These are phyloP conservation scores for Chrysomela aeneicollis DNA, from an alignment of 2,888 invertebrate species.

Conservation along the genomic window DNA sequence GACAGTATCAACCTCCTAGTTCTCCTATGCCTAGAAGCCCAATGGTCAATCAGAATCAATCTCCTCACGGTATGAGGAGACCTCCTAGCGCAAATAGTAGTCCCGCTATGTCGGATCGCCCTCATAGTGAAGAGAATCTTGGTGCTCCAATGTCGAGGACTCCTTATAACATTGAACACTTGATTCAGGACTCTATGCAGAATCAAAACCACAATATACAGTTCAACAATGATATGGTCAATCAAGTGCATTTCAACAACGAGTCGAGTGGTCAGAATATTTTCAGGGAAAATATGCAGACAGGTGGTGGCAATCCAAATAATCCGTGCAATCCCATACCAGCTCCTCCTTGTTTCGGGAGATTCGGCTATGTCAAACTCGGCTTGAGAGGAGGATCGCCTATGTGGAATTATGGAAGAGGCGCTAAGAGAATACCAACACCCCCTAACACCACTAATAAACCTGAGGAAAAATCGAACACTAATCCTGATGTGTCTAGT, in stretches of 20 bases:
- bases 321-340: slow-evolving; percentile 69
- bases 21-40: slow-evolving; percentile 61
- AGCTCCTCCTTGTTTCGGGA: slow-evolving; percentile 65
- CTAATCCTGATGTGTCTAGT: slow-evolving; percentile 33
- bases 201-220: slow-evolving; percentile 25
- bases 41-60: slow-evolving; percentile 59
- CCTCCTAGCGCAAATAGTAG: slow-evolving; percentile 66
- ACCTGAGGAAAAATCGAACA: slow-evolving; percentile 29
- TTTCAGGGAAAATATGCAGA: slow-evolving; percentile 51
- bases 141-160: slow-evolving; percentile 58
- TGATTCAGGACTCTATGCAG: slow-evolving; percentile 40
- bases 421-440: slow-evolving; percentile 58
- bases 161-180: slow-evolving; percentile 48
- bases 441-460: slow-evolving; percentile 43
- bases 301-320: slow-evolving; percentile 65
- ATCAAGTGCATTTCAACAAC: slow-evolving; percentile 12
- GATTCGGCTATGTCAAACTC: slow-evolving; percentile 68
- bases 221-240: slow-evolving; percentile 23
- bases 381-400: slow-evolving; percentile 74
- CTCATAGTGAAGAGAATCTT: slow-evolving; percentile 69
- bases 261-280: slow-evolving; percentile 65
- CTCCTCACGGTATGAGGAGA: slow-evolving; percentile 65
- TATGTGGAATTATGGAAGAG: slow-evolving; percentile 67
- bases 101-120: slow-evolving; percentile 67
- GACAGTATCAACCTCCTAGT: slow-evolving; percentile 62